Conservation (phyloP, 2,113 vertebrate genomes). For the Chamaea fasciata region DNA sequence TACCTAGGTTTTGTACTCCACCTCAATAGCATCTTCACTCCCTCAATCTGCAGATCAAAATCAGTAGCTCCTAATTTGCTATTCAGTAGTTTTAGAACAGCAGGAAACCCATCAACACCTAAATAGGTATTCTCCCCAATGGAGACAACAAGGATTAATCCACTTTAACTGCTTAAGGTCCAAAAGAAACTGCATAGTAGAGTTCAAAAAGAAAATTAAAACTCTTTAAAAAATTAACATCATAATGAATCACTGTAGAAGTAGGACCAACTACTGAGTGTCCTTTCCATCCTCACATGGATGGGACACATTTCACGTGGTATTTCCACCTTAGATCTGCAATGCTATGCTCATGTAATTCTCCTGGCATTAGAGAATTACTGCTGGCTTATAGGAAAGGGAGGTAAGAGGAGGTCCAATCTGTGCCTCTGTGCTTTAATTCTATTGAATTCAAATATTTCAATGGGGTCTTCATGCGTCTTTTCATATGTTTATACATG, state of each 20-base stretch:
- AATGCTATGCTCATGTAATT: neutral
- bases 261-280: neutral
- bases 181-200: neutral
- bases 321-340: neutral
- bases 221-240: neutral
- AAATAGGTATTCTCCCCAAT: neutral
- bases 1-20: neutral
- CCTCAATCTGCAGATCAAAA: neutral
- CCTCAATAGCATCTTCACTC: neutral
- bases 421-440: neutral
- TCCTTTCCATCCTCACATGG: neutral
- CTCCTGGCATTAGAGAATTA: neutral
- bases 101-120: slow-evolving; percentile 24
- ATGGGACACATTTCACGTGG: neutral
- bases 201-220: neutral
- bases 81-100: neutral
- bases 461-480: neutral
- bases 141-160: neutral
- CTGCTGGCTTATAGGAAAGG: neutral
- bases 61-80: neutral
- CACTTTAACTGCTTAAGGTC: neutral
- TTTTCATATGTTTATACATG: neutral
- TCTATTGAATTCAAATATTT: neutral
- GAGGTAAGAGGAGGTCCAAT: neutral
- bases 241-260: neutral